Base-by-base conservation (phyloP, 2,888 invertebrate species). In the Macaria notata region DNA sequence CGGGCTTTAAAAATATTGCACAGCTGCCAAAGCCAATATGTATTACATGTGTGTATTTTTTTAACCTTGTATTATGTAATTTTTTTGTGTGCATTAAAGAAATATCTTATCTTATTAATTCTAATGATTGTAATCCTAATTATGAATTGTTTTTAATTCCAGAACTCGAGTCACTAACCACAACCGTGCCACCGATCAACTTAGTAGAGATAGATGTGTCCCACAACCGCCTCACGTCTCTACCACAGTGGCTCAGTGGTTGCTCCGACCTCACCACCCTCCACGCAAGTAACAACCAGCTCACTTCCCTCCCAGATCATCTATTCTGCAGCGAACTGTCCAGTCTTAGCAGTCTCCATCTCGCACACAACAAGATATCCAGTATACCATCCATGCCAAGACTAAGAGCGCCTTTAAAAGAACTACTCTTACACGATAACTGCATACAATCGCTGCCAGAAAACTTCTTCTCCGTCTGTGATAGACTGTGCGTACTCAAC, bases 181-280 rank as follows among this genome's bases (percentile, higher is more conserved):
- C 95, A 7, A 92, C 93, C 50, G 94, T 95, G 30, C 93, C 94
- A 50, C 97, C 97, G 31, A 88, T 92, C 33, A 94, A 94, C 76
- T 86, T 97, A 48, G 93, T 94, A 65, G 95, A 96, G 77, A 92
- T 97, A 46, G 95, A 97, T 75, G 94, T 97, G 8, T 96, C 96
- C 5, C 94, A 95, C 78, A 97, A 97, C 74, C 94, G 94, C 70
- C 83, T 97, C 59, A 93, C 93, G 30, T 88, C 93, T 4, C 82
- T 97, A 51, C 96, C 97, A 0, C 94, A 95, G 69, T 97, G 96
- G 96, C 86, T 95, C 45, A 94, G 94, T 8, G 94, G 94, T 39
- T 95, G 96, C 72, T 94, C 93, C 19, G 93, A 95, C 62, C 86
- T 97, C 47, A 93, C 94, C 47, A 94, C 94, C 7, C 88, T 97